Evolutionary conservation across 2,113 vertebrate genomes (phyloP).

Genomic region (Diphyllodes magnificus): DNA sequence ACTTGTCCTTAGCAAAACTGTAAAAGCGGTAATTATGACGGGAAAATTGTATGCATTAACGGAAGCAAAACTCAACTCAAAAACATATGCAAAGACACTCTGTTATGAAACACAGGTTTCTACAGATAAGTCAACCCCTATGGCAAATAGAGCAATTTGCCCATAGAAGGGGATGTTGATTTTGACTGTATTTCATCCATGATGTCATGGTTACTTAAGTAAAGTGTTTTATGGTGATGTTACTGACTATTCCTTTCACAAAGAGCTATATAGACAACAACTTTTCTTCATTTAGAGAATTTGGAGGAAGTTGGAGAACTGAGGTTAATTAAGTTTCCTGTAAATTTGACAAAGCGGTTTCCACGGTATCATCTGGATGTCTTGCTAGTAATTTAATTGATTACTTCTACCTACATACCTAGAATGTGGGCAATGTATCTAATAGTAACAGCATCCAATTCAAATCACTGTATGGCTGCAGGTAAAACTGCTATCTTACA

Average conservation of each 20-base stretch:
- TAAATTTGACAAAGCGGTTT: not conserved
- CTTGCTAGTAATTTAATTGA: not conserved
- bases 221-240: not conserved
- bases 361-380: not conserved
- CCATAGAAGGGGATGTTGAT: not conserved
- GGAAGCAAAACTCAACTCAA: not conserved
- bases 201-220: not conserved
- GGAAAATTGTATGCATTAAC: not conserved
- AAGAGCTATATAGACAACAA: not conserved
- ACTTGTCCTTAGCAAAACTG: not conserved
- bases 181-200: not conserved
- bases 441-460: not conserved
- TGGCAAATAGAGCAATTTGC: not conserved
- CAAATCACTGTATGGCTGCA: not conserved
- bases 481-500: not conserved
- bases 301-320: not conserved
- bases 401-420: not conserved
- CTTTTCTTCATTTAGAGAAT: not conserved
- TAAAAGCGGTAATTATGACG: not conserved
- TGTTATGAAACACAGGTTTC: not conserved
- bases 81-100: not conserved
- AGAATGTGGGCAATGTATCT: not conserved
- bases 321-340: not conserved
- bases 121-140: not conserved
- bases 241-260: not conserved